phyloP scores from a whole-genome alignment of 1,140 invertebrate species.

The Pseudachorutes palmiensis region DNA sequence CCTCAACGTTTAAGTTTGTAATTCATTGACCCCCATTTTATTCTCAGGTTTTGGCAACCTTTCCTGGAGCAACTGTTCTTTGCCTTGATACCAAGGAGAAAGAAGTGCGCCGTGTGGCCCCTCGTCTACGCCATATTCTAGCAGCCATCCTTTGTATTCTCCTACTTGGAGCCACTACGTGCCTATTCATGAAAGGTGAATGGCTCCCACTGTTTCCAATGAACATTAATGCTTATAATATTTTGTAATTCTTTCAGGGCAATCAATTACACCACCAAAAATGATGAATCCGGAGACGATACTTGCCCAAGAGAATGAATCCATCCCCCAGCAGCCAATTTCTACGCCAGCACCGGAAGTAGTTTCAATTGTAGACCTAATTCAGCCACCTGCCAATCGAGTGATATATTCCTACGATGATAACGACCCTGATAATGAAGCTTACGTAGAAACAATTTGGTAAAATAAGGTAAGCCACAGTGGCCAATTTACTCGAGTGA shows the following conservation, averaged over 20 bases:
- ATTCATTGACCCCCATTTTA: no score
- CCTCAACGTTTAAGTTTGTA: no score
- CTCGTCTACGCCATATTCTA: not conserved
- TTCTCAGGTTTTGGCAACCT: not conserved
- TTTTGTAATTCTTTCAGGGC: no score
- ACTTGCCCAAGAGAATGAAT: not conserved
- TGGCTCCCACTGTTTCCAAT: no score
- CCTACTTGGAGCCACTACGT: not conserved
- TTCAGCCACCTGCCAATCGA: not conserved
- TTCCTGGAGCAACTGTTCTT: not conserved
- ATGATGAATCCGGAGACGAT: not conserved
- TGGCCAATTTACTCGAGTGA: no score
- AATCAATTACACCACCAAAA: no score
- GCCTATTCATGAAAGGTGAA: not conserved
- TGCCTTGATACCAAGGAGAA: not conserved
- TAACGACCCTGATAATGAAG: conserved; percentile 7
- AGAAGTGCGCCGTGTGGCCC: not conserved
- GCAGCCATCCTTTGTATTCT: not conserved
- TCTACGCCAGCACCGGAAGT: not conserved
- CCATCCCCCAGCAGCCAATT: not conserved
- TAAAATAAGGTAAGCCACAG: no score
- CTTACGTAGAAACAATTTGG: not conserved
- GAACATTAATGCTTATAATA: not conserved
- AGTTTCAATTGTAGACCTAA: not conserved
- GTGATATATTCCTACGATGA: conserved; percentile 10